These are phyloP conservation scores for Stigmatopora argus DNA, from an alignment of 2,113 vertebrate species.

Conservation along the genomic window DNA sequence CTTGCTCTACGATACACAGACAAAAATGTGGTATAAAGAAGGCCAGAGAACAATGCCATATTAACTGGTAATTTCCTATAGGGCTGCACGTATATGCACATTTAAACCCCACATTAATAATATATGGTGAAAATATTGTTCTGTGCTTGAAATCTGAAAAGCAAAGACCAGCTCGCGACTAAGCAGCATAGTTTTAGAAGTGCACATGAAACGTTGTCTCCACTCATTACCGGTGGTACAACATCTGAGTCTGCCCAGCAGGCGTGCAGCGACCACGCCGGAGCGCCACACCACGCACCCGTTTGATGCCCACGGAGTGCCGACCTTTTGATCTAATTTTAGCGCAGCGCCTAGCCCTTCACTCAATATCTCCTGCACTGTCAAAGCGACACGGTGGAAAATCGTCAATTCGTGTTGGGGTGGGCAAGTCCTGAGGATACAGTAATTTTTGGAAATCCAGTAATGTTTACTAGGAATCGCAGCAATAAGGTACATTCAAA, in stretches of 20 bases:
- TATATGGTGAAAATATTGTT: background rate
- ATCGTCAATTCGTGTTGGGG: constrained; percentile 21
- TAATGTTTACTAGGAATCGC: background rate
- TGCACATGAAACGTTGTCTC: constrained; percentile 39
- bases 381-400: constrained; percentile 15
- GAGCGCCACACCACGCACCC: constrained; percentile 31
- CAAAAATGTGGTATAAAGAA: background rate
- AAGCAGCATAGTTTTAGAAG: constrained; percentile 18
- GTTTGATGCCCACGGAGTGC: constrained; percentile 44
- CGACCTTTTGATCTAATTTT: constrained; percentile 67
- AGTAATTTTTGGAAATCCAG: background rate
- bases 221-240: constrained; percentile 30
- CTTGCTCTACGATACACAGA: background rate
- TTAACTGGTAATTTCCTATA: background rate
- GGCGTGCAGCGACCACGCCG: constrained; percentile 2
- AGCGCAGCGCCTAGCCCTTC: constrained; percentile 50
- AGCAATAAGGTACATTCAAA: too few relatives aligned
- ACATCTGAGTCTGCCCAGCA: constrained; percentile 30
- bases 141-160: background rate
- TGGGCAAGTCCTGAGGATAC: background rate
- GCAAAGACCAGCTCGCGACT: constrained; percentile 23
- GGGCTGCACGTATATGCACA: background rate
- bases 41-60: background rate
- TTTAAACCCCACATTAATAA: constrained; percentile 10
- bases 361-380: constrained; percentile 44